Percentiles rank a stretch among this genome's conserved stretches.
Evolutionary conservation across 2,888 invertebrate species (phyloP).

Genomic region (Nemapogon koenigi): DNA sequence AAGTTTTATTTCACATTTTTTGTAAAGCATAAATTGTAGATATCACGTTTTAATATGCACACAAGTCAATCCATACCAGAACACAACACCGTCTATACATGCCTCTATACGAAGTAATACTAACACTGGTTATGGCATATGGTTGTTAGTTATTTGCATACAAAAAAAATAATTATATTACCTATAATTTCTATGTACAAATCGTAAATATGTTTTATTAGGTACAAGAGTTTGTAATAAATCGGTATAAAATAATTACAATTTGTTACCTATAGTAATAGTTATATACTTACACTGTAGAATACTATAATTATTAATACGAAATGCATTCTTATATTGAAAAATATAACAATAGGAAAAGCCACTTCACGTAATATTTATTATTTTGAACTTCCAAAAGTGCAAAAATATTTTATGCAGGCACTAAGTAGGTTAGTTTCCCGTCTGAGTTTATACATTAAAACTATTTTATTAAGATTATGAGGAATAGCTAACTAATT

Average conservation of each 20-base stretch:
- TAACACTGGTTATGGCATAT: constrained; percentile 40
- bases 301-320: constrained; percentile 52
- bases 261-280: constrained; percentile 22
- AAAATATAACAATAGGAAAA: constrained; percentile 62
- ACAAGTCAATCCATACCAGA: constrained; percentile 55
- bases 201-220: constrained; percentile 48
- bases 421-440: constrained; percentile 26
- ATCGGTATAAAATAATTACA: constrained; percentile 62
- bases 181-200: constrained; percentile 53
- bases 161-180: constrained; percentile 59
- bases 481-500: constrained; percentile 1
- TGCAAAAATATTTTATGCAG: constrained; percentile 45
- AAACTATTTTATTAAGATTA: neutral
- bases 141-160: constrained; percentile 57
- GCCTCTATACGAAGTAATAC: constrained; percentile 54
- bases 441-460: neutral
- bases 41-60: constrained; percentile 63
- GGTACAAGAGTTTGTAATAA: constrained; percentile 61
- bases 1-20: constrained; percentile 59
- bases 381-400: constrained; percentile 23
- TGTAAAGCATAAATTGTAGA: constrained; percentile 64
- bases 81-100: constrained; percentile 45
- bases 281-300: constrained; percentile 32
- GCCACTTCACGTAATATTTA: constrained; percentile 36
- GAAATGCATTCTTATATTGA: constrained; percentile 49